Evolutionary conservation across 2,888 invertebrate genomes (phyloP), one percentile per base, ranked within the genome.

Genomic region (Eilema caniola): DNA sequence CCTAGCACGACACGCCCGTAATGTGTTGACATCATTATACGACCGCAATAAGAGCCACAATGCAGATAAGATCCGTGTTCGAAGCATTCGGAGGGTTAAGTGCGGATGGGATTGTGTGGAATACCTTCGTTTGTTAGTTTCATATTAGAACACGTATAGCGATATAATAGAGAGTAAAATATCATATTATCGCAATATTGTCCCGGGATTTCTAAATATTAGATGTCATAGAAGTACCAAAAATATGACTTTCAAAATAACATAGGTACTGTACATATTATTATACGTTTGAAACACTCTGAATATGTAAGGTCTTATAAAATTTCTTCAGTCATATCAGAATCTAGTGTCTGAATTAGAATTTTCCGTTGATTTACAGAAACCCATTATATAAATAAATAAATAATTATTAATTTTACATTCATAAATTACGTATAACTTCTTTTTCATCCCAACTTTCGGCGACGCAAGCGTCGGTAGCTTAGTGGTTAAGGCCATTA

Each of bases 1-100:
- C 68, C 70, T 77, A 73, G 73, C 72, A 37, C 76, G 85, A 79
- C 85, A 84, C 83, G 83, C 84, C 84, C 79, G 83, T 89, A 89
- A 91, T 90, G 89, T 90, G 91, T 91, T 89, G 89, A 92, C 90
- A 89, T 90, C 89, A 90, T 92, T 91, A 91, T 89, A 88, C 83
- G 83, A 80, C 86, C 87, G 87, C 90, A 89, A 89, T 90, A 91
- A 90, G 88, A 90, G 85, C 86, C 85, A 90, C 90, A 90, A 90
- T 91, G 89, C 87, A 91, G 92, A 92, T 92, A 92, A 89, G 89
- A 90, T 88, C 87, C 86, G 83, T 85, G 86, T 89, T 89, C 85
- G 85, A 84, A 83, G 80, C 78, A 83, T 86, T 80, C 73, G 77
- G 83, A 81, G 90, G 89, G 89, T 86, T 86, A 84, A 77, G 73